A percentile compares a stretch with the other conserved stretches of the same genome.
phyloP scores from a whole-genome alignment of 2,797 vertebrate genomes.

The Falco biarmicus region DNA sequence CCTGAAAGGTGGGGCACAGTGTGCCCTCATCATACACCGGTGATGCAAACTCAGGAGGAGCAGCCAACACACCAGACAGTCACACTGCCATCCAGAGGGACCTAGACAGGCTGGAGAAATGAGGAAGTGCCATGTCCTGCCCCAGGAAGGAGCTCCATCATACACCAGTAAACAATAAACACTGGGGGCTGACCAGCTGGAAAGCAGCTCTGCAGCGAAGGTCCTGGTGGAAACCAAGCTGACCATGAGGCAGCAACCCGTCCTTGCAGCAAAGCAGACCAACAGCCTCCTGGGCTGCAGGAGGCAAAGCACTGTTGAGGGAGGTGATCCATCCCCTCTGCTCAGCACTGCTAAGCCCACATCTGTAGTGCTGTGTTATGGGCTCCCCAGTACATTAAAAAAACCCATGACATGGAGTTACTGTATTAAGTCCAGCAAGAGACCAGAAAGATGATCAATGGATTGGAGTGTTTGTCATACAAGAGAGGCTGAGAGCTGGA shows the following conservation, averaged over 20 bases:
- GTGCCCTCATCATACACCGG: rapidly evolving
- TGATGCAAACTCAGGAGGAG: background rate
- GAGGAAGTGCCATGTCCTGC: background rate
- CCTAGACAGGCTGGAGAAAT: background rate
- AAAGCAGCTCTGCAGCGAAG: background rate
- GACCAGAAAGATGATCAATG: background rate
- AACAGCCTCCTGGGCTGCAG: background rate
- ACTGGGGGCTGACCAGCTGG: background rate
- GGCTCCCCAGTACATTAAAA: background rate
- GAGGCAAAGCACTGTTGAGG: rapidly evolving
- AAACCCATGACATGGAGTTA: background rate
- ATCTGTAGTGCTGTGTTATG: background rate
- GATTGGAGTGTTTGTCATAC: rapidly evolving
- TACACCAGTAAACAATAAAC: background rate
- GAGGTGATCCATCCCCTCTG: background rate
- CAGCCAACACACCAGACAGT: background rate
- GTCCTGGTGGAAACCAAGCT: background rate
- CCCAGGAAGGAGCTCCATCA: background rate
- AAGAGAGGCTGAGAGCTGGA: background rate
- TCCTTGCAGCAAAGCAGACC: background rate
- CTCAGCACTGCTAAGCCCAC: too few relatives aligned
- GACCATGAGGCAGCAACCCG: background rate
- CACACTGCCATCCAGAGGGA: background rate
- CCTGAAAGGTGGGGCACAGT: background rate
- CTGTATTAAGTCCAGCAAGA: background rate